Evolutionary conservation across 2,888 invertebrate genomes (phyloP).

Genomic region (Tipula vernalis): DNA sequence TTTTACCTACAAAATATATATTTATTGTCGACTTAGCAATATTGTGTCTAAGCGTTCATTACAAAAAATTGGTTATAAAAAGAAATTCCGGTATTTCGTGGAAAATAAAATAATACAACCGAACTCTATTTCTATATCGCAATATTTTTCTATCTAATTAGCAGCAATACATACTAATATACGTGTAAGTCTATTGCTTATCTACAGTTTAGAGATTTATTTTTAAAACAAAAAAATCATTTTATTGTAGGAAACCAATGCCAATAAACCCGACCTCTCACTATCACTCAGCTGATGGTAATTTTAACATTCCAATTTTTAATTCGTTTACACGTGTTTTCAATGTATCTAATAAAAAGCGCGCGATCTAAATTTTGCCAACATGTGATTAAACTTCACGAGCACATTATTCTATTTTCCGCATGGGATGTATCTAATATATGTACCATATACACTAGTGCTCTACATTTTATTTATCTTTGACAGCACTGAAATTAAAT

Average conservation of each 20-base stretch:
- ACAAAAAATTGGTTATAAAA: background rate
- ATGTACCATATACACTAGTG: background rate
- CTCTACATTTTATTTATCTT: background rate
- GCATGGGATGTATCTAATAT: background rate
- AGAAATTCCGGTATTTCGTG: background rate
- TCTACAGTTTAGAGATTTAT: background rate
- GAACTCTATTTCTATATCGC: background rate
- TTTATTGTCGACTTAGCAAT: too few species aligned
- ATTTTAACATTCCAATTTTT: background rate
- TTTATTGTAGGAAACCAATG: too few species aligned
- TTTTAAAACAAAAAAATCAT: too few species aligned
- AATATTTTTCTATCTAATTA: background rate
- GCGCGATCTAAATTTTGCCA: background rate
- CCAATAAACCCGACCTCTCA: too few species aligned
- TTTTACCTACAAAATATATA: too few species aligned
- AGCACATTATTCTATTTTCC: background rate
- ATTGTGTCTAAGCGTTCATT: background rate
- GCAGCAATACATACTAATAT: background rate
- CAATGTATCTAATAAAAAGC: background rate
- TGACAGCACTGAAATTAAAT: background rate
- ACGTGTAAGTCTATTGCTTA: background rate
- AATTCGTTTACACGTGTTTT: background rate
- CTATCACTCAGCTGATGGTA: background rate
- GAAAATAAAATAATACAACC: background rate
- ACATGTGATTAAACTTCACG: background rate